Base-by-base conservation (phyloP, 2,888 invertebrate species). In the Halictus quadricinctus region DNA sequence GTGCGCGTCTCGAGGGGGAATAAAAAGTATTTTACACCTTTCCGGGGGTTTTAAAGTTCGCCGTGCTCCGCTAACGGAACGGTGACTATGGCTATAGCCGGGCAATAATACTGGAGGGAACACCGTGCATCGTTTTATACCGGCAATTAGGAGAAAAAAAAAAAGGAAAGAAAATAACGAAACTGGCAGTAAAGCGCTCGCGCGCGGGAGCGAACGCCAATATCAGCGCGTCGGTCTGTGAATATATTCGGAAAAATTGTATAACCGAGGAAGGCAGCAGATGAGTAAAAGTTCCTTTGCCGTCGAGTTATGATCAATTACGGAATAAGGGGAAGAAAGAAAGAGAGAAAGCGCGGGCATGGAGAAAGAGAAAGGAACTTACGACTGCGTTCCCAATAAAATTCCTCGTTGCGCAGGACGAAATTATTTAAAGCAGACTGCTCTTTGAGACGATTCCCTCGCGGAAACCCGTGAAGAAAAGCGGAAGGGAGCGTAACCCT, bases 381-480 rank as follows among this genome's bases (percentile, higher is more conserved):
- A 83, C 80, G 88, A 82, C 84, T 81, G 77, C 75, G 78, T 73
- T 72, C 79, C 70, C 70, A 85, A 87, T 89, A 89, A 88, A 88
- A 89, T 88, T 80, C 72, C 50, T 76, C 86, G 85, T 58, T 76
- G 80, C 80, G n/a, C 75, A 54, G 80, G 82, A 54, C 81, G 78
- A 87, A 89, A 89, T 89, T 87, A 89, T 89, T 89, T 89, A 85
- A 89, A 87, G 82, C 72, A 58, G 77, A 83, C 86, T 79, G 66
- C 83, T 69, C 80, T 81, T 83, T 82, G 88, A 84, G 80, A 85
- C 78, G 46, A 69, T 70, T 77, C 74, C 76, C 64, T 13, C 58
- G 29, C 73, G 48, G 72, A 48, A 69, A 77, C 69, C 69, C 60
- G 54, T 41, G 43, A 29, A 69, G 78, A 41, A 72, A 85, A 58